These are phyloP conservation scores for Tipula confusa DNA, from an alignment of 2,888 invertebrate genomes.

Conservation along the genomic window DNA sequence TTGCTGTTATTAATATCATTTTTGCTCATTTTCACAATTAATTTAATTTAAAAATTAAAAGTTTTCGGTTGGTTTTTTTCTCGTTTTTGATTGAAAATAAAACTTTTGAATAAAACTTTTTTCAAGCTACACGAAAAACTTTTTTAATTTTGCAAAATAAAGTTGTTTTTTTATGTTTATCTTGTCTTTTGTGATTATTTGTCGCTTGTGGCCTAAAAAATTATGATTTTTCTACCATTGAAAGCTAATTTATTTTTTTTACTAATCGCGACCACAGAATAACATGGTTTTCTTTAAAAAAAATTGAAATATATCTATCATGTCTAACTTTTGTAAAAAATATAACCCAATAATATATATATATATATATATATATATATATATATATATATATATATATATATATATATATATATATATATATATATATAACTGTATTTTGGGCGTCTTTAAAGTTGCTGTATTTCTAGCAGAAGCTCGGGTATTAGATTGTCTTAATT, in stretches of 20 bases:
- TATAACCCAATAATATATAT: not conserved
- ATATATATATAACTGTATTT: too few relatives aligned
- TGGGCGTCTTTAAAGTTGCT: too few relatives aligned
- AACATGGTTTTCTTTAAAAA: too few relatives aligned
- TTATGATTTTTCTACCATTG: not conserved
- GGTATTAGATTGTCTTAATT: too few relatives aligned
- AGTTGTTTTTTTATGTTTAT: not conserved
- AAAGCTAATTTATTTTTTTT: not conserved
- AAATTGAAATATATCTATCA: too few relatives aligned
- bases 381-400: too few relatives aligned
- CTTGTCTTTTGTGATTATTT: slow-evolving; percentile 15
- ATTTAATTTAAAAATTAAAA: not conserved
- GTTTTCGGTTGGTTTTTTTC: not conserved
- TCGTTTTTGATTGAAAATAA: not conserved
- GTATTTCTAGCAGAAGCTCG: too few relatives aligned
- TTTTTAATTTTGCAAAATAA: not conserved
- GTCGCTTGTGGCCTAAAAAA: slow-evolving; percentile 3
- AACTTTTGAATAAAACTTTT: not conserved
- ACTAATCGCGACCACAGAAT: too few relatives aligned
- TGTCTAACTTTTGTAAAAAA: too few relatives aligned
- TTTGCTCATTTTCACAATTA: slow-evolving; percentile 16
- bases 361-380: not conserved
- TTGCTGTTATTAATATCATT: not conserved
- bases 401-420: too few relatives aligned
- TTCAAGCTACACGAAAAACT: not conserved